Conservation (phyloP, 2,888 invertebrate species). For the Drosophila heteroneura region DNA sequence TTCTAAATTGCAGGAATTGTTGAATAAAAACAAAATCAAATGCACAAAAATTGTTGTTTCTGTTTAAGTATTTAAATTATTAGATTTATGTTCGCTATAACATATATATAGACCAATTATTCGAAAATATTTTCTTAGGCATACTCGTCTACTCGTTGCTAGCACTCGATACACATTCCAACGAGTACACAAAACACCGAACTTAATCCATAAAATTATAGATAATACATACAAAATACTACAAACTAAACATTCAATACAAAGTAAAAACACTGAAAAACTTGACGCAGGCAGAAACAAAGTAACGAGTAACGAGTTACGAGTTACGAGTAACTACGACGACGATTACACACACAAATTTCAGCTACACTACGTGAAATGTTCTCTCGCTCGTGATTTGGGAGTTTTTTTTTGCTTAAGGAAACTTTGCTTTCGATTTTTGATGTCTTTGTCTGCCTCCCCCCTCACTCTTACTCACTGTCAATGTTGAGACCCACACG, state of each 20-base stretch:
- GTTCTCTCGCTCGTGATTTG: constrained; percentile 25
- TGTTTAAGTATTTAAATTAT: neutral
- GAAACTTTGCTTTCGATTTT: constrained; percentile 45
- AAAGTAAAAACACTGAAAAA: constrained; percentile 19
- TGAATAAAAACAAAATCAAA: constrained; percentile 6
- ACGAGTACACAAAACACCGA: constrained; percentile 4
- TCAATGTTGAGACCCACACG: constrained; percentile 90
- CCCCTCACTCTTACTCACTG: constrained; percentile 85
- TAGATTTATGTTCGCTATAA: constrained; percentile 2
- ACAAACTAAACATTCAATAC: constrained; percentile 21
- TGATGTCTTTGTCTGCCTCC: constrained; percentile 15
- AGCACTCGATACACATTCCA: neutral
- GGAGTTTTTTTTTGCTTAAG: constrained; percentile 40
- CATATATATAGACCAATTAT: constrained; percentile 15
- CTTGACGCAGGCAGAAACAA: constrained; percentile 20
- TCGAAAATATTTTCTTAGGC: neutral
- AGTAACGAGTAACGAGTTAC: constrained; percentile 21
- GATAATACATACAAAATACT: constrained; percentile 16
- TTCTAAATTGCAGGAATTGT: constrained; percentile 13
- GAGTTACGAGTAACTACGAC: constrained; percentile 17
- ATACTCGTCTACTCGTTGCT: neutral
- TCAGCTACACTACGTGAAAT: constrained; percentile 72
- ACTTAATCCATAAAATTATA: constrained; percentile 30
- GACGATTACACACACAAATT: constrained; percentile 47
- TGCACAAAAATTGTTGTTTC: neutral